Evolutionary conservation across 2,113 vertebrate species (phyloP), one percentile per base, ranked within the genome.

Genomic region (Oreochromis niloticus): DNA sequence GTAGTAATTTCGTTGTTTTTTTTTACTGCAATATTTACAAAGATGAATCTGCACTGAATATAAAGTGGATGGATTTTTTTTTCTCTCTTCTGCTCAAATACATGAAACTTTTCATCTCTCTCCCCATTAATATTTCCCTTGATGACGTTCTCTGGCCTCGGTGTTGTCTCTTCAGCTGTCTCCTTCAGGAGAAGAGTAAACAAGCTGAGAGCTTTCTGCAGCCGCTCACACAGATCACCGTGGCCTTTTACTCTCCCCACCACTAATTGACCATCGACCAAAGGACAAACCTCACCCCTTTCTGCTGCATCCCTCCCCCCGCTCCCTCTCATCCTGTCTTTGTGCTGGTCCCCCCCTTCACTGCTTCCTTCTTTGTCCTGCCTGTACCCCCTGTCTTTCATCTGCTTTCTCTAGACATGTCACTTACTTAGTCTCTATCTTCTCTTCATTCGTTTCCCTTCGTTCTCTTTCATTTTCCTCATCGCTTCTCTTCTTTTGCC

Each of bases 261-360:
- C 83, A 22, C 93, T 93, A 94, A 95, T 92, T 95, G 93, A 95
- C 89, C 92, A 87, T 83, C 88, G 82, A 88, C 91, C 89, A 95
- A 89, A 92, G 93, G 87, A 94, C 90, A 93, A 86, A 88, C 88
- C 91, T 86, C 91, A 80, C 57, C 83, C 87, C 84, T 54, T 68
- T 50, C 87, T 75, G 61, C 83, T 30, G 50, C 55, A 9, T 71
- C 80, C 85, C 85, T 68, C 84, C 87, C 71, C 87, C 87, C 48
- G 1, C 83, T 87, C 84, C 22, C 61, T 83, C 85, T 91, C 88
- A 54, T 86, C 87, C 79, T 83, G 39, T 78, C 78, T 71, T 79
- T 88, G 83, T 88, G 80, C 78, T 24, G 4, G 34, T 80, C 80
- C 79, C 80, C 73, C 79, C 86, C 75, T 55, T 81, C 55, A n/a